These are phyloP conservation scores for Toxostoma redivivum DNA, from an alignment of 2,113 vertebrate genomes.

Conservation along the genomic window DNA sequence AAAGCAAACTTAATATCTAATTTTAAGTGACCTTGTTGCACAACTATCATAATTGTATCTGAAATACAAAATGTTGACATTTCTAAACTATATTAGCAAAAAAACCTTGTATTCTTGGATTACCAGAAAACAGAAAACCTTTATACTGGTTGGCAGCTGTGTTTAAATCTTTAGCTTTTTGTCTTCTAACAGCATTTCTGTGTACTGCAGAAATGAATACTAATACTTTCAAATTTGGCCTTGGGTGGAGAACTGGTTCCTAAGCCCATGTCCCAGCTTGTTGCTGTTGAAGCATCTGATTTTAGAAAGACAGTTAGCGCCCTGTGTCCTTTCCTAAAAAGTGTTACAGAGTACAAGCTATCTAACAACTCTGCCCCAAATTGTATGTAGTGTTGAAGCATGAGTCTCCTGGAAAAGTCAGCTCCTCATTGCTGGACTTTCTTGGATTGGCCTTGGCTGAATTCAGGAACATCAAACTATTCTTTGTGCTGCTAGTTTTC, in stretches of 20 bases:
- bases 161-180: neutral
- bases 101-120: neutral
- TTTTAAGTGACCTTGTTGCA: neutral
- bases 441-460: neutral
- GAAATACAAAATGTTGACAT: neutral
- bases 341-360: neutral
- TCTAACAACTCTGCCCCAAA: neutral
- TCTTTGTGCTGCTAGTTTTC: neutral
- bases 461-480: neutral
- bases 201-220: neutral
- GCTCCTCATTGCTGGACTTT: neutral
- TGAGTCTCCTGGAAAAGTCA: neutral
- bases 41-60: neutral
- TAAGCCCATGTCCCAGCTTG: neutral
- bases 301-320: neutral
- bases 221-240: neutral
- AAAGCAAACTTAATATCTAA: slow-evolving; percentile 9
- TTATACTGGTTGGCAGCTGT: neutral
- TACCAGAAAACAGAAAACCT: neutral
- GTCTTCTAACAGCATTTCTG: neutral
- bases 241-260: neutral
- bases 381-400: fast-evolving
- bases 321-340: neutral
- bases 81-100: neutral
- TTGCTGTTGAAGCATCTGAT: neutral